Base-by-base conservation (phyloP, 2,888 invertebrate species). In the Epiblema foenella region DNA sequence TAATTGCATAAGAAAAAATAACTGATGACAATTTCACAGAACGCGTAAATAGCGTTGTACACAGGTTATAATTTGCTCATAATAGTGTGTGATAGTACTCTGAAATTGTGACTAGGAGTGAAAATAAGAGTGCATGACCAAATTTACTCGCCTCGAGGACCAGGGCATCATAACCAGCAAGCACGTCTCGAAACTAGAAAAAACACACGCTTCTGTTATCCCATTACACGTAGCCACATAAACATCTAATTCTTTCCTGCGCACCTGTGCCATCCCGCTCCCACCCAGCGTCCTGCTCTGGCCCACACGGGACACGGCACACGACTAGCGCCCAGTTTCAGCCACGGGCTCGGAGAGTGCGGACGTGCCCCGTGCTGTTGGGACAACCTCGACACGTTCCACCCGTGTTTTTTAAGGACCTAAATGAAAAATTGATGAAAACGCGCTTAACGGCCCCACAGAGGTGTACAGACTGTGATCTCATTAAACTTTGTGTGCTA, bases 191-290 rank as follows among this genome's bases (percentile, higher is more conserved):
- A 84, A 86, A 85, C 84, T 85, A 84, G 81, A 77, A 77, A 84
- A 84, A 83, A 81, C 84, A 81, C 79, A 83, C 66, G 83, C 84
- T 85, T 84, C 85, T 87, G 86, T 90, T 89, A 89, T 90, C 90
- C 88, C 83, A 87, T 89, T 89, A 89, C 90, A 84, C 85, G 86
- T 85, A 88, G 85, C 89, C 88, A 89, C 89, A 93, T 91, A 92
- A 91, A 92, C 93, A 91, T 91, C 90, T 89, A 90, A 91, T 91
- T 90, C 89, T 91, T 91, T 90, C 88, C 87, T 91, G 91, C 93
- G 91, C 92, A 92, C 90, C 93, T 93, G 90, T 89, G 90, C 90
- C 69, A 74, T 91, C 89, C 73, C 83, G 57, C 68, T 91, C 84
- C 17, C 75, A 63, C 85, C 56, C 49, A 39, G 78, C 59, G 64